These are phyloP conservation scores for Drosophila mimetica DNA, from an alignment of 2,888 invertebrate genomes.

Conservation along the genomic window DNA sequence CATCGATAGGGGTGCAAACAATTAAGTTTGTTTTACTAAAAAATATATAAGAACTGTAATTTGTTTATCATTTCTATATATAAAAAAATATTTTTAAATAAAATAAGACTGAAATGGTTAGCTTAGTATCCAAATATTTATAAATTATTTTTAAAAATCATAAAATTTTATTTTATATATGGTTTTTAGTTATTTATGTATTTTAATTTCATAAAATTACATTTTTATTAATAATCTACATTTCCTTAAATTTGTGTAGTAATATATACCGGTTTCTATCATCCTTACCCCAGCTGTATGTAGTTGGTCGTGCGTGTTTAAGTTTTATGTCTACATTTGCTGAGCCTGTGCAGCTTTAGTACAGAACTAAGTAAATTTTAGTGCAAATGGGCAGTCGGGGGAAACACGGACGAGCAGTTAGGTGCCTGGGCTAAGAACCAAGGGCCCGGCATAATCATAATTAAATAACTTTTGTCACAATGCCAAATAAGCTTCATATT, in stretches of 20 bases:
- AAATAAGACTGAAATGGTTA: too few species aligned
- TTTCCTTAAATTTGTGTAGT: too few species aligned
- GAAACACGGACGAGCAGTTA: constrained; percentile 49
- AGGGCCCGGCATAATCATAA: constrained; percentile 68
- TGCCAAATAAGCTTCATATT: constrained; percentile 57
- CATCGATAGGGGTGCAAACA: not conserved
- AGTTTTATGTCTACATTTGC: constrained; percentile 75
- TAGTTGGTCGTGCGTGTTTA: constrained; percentile 51
- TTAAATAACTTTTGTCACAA: constrained; percentile 78
- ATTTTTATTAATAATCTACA: too few species aligned
- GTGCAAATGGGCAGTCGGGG: constrained; percentile 66
- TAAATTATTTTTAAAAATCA: too few species aligned
- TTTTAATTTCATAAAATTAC: too few species aligned
- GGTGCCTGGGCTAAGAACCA: constrained; percentile 32
- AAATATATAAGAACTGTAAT: not conserved
- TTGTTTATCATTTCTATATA: too few species aligned
- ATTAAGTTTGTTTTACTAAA: not conserved
- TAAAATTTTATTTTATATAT: too few species aligned
- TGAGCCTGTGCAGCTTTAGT: constrained; percentile 72
- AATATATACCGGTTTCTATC: not conserved
- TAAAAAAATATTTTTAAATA: too few species aligned
- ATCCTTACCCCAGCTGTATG: constrained; percentile 5
- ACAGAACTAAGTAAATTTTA: constrained; percentile 75
- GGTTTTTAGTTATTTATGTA: too few species aligned
- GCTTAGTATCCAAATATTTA: too few species aligned